Conservation (phyloP, 2,888 invertebrate genomes). For the Bombylius discolor region DNA sequence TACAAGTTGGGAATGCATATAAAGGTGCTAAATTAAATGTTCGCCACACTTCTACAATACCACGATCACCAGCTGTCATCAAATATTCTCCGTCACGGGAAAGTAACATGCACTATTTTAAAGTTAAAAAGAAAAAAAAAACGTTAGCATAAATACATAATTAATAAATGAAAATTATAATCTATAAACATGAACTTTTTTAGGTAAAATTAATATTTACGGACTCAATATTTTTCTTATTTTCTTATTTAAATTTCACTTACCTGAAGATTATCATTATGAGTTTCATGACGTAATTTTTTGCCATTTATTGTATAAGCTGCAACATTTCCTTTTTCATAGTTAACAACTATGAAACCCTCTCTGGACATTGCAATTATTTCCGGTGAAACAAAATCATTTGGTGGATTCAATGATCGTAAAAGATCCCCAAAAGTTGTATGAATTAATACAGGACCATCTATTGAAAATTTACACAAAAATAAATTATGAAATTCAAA, state of each 20-base stretch:
- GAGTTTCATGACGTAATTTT: constrained; percentile 75
- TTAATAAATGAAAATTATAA: background rate
- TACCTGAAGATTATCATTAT: constrained; percentile 90
- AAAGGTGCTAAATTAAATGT: constrained; percentile 93
- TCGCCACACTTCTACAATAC: constrained; percentile 96
- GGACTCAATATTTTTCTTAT: background rate
- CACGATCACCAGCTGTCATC: constrained; percentile 93
- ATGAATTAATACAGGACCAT: constrained; percentile 92
- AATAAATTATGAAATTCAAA: background rate
- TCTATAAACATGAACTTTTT: too few relatives aligned
- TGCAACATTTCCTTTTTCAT: constrained; percentile 82
- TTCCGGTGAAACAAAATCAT: constrained; percentile 61
- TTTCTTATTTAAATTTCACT: background rate
- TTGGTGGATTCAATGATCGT: constrained; percentile 74
- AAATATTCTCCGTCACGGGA: constrained; percentile 98
- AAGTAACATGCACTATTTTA: constrained; percentile 68
- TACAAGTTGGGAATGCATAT: constrained; percentile 95
- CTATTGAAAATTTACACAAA: constrained; percentile 37
- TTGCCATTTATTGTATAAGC: constrained; percentile 92
- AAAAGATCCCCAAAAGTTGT: constrained; percentile 95
- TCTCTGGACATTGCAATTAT: constrained; percentile 91
- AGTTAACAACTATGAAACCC: constrained; percentile 89
- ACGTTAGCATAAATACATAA: background rate
- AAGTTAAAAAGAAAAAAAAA: constrained; percentile 6
- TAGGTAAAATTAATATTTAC: background rate